Evolutionary conservation across 2,113 vertebrate species (phyloP), one percentile per base, ranked within the genome.

Genomic region (Eublepharis macularius): DNA sequence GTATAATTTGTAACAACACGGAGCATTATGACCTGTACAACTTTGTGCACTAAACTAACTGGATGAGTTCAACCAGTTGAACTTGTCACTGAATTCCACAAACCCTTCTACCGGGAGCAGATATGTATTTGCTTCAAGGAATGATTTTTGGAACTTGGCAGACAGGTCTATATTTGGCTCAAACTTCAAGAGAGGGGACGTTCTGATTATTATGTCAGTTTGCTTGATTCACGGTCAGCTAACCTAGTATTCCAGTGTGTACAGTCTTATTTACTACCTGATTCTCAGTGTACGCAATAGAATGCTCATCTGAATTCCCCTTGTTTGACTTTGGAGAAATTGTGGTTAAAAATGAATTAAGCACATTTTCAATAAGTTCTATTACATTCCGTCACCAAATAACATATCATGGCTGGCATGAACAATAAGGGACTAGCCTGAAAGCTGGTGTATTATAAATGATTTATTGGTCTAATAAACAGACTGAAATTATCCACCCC

Each of bases 401-500:
- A 90, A 74, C 88, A n/a, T 47, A 68, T 82, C 36, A 66, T 83
- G 85, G 82, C 87, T 94, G 90, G 89, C 89, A 91, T 0, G 83
- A 93, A 88, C 92, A 91, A 84, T 93, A 92, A 87, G 90, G 85
- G 90, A 92, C 87, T 1, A 10, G 82, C 79, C 82, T 91, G 91
- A 90, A 82, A 93, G 92, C 89, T 80, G 51, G 85, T 87, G 89
- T 91, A 91, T 94, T 95, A 92, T 85, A 92, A 94, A 92, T 92
- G 93, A 95, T 95, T 95, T 95, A 95, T 95, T 88, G 92, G 81
- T 94, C 92, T 95, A 95, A 95, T 95, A 95, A 95, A 94, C 90
- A 92, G 87, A 91, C 81, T 94, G 92, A 92, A 94, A 95, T 93
- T 95, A 95, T 88, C 91, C 0, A 0, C 92, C 6, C 91, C 91